Evolutionary conservation across 2,797 vertebrate genomes (phyloP).

Genomic region (Zalophus californianus): DNA sequence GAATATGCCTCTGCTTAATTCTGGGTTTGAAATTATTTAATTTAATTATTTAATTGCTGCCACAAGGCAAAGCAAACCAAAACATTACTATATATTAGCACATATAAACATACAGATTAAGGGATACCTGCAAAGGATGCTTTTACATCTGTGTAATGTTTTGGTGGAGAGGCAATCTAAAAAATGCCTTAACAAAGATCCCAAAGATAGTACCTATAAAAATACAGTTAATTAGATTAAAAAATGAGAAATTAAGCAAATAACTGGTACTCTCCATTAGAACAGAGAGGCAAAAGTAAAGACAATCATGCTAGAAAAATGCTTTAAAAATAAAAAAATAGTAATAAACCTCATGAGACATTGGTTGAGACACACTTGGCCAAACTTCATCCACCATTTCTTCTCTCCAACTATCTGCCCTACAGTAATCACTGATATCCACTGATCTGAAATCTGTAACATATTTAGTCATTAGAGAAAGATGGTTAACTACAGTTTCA

Average conservation of each 20-base stretch:
- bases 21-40: slow-evolving; percentile 20
- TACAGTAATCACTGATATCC: background rate
- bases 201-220: background rate
- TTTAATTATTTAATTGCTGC: background rate
- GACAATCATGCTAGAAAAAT: background rate
- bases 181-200: background rate
- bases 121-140: background rate
- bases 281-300: background rate
- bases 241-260: background rate
- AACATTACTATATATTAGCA: background rate
- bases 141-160: background rate
- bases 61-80: background rate
- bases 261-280: background rate
- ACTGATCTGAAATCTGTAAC: background rate
- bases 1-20: background rate
- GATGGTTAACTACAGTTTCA: background rate
- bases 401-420: background rate
- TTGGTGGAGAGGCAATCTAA: background rate
- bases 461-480: background rate
- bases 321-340: background rate
- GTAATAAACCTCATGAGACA: background rate
- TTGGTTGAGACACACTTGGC: background rate
- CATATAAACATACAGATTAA: background rate
- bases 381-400: background rate
- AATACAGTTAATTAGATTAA: background rate